These are phyloP conservation scores for Anagrus nilaparvatae DNA, from an alignment of 1,140 invertebrate genomes.

Conservation along the genomic window DNA sequence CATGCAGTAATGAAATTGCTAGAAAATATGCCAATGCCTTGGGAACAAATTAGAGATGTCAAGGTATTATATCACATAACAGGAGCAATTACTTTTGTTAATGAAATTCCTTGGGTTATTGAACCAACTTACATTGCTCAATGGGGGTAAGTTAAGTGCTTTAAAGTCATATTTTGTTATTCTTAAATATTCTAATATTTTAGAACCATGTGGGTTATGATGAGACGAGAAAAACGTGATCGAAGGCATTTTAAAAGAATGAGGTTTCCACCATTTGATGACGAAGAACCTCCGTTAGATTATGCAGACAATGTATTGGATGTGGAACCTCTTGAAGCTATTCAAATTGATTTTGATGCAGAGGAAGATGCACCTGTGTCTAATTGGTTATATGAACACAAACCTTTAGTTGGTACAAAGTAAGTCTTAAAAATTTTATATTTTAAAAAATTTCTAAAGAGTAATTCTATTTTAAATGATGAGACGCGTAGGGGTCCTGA, in stretches of 20 bases:
- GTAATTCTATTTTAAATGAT: conserved; percentile 36
- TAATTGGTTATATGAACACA: conserved; percentile 98
- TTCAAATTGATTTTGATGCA: conserved; percentile 95
- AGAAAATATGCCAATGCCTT: conserved; percentile 99
- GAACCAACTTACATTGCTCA: conserved; percentile 99
- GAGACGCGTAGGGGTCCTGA: conserved; percentile 60
- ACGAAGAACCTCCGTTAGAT: conserved; percentile 98
- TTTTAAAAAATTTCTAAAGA: conserved; percentile 2
- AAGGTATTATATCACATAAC: conserved; percentile 97
- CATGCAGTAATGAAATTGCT: conserved; percentile 97
- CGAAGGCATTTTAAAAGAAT: conserved; percentile 98
- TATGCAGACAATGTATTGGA: conserved; percentile 99
- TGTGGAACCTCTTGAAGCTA: conserved; percentile 97
- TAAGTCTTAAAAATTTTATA: conserved; percentile 29
- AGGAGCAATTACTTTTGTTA: conserved; percentile 99
- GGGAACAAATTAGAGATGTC: conserved; percentile 99
- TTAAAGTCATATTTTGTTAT: conserved; percentile 5
- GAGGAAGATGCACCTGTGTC: conserved; percentile 89
- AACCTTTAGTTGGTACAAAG: conserved; percentile 85
- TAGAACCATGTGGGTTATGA: conserved; percentile 99
- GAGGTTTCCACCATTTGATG: conserved; percentile 99
- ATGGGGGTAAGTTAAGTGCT: conserved; percentile 70
- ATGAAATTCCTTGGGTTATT: conserved; percentile 99
- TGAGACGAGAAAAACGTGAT: conserved; percentile 97
- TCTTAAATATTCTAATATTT: conserved; percentile 19